Evolutionary conservation across 2,888 invertebrate genomes (phyloP), one percentile per base, ranked within the genome.

Genomic region (Drosophila neonasuta): DNA sequence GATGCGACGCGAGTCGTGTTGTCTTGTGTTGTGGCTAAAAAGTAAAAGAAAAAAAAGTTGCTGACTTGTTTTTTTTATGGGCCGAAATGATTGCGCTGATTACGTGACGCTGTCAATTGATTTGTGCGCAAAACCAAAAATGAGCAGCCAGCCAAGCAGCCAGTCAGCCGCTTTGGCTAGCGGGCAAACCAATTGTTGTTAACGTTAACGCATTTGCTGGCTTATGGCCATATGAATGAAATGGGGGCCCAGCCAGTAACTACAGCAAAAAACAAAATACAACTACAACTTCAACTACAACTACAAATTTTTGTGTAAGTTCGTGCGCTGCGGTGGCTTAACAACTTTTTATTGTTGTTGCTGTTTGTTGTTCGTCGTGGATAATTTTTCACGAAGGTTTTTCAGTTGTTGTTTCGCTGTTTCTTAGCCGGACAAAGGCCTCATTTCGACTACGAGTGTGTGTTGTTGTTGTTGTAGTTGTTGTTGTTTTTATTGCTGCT

Each of bases 101-200:
- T 82, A 82, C 86, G 81, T 82, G 81, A 85, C 81, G 85, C 74
- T 74, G 80, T 72, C 85, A 85, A 82, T 85, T 80, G 86, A 80
- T 85, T 85, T 79, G 74, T 77, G 71, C 64, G 73, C 73, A 62
- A 68, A 68, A 69, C 41, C 71, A 58, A 58, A 62, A 59, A 56
- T 59, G 45, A 55, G 74, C 65, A 42, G 69, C 34, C 34, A 42
- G 69, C 20, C 20, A 20, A 20, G 20, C 20, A 20, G 20, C 24
- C 24, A 20, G 20, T 20, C 20, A 20, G 20, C 51, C 46, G 55
- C 52, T 34, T 34, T 62, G 74, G 56, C 62, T 51, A 74, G 62
- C 73, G 62, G 71, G 39, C 71, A 50, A 56, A 58, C 36, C 71
- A 71, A 75, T 68, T 68, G 75, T 65, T 69, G 69, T 69, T 48